Percentiles rank a stretch among this genome's conserved stretches.
Conservation (phyloP, 2,797 vertebrate genomes). For the Lepilemur ruficaudatus region DNA sequence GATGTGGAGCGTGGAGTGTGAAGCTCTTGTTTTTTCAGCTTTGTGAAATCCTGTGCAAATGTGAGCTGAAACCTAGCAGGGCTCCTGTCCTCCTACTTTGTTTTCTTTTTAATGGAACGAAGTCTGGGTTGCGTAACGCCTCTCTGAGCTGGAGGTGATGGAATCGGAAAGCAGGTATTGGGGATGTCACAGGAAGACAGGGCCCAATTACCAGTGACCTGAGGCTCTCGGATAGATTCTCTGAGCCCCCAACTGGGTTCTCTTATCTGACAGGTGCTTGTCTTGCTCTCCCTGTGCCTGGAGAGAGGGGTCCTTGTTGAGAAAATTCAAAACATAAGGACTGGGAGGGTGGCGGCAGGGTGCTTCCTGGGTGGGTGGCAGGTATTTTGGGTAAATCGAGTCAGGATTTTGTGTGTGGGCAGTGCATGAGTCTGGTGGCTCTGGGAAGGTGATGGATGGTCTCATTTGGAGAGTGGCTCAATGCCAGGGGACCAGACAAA, state of each 20-base stretch:
- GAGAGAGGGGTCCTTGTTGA: neutral
- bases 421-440: neutral
- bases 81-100: neutral
- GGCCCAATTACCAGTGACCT: neutral
- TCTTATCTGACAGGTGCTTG: fast-evolving
- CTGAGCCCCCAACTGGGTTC: fast-evolving
- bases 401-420: fast-evolving
- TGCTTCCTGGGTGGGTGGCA: neutral
- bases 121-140: neutral
- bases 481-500: neutral
- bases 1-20: fast-evolving
- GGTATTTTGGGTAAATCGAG: neutral
- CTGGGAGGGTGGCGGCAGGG: neutral
- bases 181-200: neutral
- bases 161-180: neutral
- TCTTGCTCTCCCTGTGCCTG: no score
- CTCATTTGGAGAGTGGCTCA: neutral
- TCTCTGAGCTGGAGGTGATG: neutral
- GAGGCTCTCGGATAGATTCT: neutral
- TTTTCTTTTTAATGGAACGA: neutral
- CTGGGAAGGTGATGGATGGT: neutral
- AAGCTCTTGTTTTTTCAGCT: no score
- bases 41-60: neutral
- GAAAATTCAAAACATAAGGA: neutral
- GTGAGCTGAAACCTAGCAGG: neutral